Conservation (phyloP, 2,888 invertebrate species). For the Linnaemya tessellans region DNA sequence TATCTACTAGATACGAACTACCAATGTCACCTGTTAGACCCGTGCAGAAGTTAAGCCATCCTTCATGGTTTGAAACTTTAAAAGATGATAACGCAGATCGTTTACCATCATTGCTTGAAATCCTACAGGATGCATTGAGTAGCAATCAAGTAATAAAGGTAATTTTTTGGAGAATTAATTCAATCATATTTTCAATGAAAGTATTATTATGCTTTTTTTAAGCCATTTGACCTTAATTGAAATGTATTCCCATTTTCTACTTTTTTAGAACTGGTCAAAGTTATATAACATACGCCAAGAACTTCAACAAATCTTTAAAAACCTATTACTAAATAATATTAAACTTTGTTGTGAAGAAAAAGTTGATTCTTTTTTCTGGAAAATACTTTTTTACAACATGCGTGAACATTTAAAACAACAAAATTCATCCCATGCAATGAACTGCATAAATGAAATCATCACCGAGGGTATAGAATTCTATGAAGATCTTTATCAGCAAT, state of each 20-base stretch:
- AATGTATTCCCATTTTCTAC: slow-evolving; percentile 4
- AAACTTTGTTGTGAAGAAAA: slow-evolving; percentile 94
- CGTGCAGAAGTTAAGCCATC: slow-evolving; percentile 65
- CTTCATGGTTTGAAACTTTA: slow-evolving; percentile 55
- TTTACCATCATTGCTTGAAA: slow-evolving; percentile 74
- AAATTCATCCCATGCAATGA: slow-evolving; percentile 87
- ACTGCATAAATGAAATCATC: slow-evolving; percentile 85
- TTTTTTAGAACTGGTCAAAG: slow-evolving; percentile 86
- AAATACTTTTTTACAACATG: slow-evolving; percentile 93
- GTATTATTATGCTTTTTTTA: too few relatives aligned
- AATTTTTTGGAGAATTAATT: too few relatives aligned
- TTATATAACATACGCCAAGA: slow-evolving; percentile 86
- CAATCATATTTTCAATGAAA: neutral
- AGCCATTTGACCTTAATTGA: neutral
- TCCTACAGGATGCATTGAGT: slow-evolving; percentile 68
- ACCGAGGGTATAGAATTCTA: slow-evolving; percentile 92
- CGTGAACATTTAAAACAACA: slow-evolving; percentile 90
- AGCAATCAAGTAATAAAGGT: slow-evolving; percentile 71
- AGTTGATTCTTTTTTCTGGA: slow-evolving; percentile 96
- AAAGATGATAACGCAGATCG: slow-evolving; percentile 28
- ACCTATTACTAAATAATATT: slow-evolving; percentile 89
- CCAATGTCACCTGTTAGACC: slow-evolving; percentile 57
- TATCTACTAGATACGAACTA: slow-evolving; percentile 44
- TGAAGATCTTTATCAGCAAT: slow-evolving; percentile 88
- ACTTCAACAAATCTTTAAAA: slow-evolving; percentile 88